phyloP scores from a whole-genome alignment of 2,888 invertebrate genomes.

The Aricia artaxerxes region DNA sequence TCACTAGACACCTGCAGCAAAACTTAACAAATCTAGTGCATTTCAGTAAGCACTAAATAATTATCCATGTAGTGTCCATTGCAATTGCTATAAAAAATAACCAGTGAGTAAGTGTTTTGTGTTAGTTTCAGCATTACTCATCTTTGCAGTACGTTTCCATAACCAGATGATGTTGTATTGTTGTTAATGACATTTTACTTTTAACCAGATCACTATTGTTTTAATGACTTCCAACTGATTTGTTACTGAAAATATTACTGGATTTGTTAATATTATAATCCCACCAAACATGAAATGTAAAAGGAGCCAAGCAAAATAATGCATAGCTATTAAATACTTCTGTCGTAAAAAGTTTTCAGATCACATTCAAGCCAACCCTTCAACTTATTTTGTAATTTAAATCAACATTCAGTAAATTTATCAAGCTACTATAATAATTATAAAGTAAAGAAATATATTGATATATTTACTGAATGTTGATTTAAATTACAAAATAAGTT shows the following conservation, averaged over 20 bases:
- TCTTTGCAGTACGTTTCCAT: slow-evolving; percentile 40
- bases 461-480: too few species aligned
- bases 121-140: slow-evolving; percentile 38
- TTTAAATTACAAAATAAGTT: too few species aligned
- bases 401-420: too few species aligned
- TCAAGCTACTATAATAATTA: too few species aligned
- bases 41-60: neutral
- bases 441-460: too few species aligned
- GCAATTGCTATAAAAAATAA: slow-evolving; percentile 9
- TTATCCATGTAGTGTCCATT: neutral
- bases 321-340: too few species aligned
- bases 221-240: neutral
- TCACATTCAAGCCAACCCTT: too few species aligned
- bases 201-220: neutral
- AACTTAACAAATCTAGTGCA: neutral
- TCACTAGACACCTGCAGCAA: neutral
- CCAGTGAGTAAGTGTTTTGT: slow-evolving; percentile 39
- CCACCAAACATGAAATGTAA: too few species aligned
- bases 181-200: neutral
- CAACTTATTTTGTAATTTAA: too few species aligned
- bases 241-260: neutral
- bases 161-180: neutral
- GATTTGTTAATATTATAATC: too few species aligned
- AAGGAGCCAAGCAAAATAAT: too few species aligned
- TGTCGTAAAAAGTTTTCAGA: too few species aligned